phyloP scores from a whole-genome alignment of 1,140 invertebrate genomes.

The Goniozus legneri region DNA sequence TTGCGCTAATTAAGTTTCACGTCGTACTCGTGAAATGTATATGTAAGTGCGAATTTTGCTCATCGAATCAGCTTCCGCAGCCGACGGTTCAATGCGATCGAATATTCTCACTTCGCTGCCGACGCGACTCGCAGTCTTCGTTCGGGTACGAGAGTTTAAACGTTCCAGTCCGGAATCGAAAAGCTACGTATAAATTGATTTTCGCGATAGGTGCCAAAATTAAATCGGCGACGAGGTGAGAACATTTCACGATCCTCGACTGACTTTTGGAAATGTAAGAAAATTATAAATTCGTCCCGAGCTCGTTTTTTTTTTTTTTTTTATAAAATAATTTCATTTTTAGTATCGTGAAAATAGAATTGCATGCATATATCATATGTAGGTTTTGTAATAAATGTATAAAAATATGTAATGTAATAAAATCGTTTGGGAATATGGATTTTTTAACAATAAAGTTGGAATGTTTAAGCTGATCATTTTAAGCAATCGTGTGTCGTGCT shows the following conservation, averaged over 20 bases:
- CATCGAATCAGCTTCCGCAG: constrained; percentile 38
- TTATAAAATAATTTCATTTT: background rate
- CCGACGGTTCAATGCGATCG: constrained; percentile 37
- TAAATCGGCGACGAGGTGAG: constrained; percentile 22
- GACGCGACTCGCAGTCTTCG: constrained; percentile 30
- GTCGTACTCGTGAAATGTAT: too few species aligned
- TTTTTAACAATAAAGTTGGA: constrained; percentile 25
- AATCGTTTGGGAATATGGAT: constrained; percentile 12
- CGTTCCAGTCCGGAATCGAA: background rate
- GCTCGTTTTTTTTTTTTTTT: constrained; percentile 6
- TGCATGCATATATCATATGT: constrained; percentile 25
- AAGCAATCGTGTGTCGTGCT: constrained; percentile 24
- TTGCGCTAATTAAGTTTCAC: too few species aligned
- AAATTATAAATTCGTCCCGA: constrained; percentile 20
- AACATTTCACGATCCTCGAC: constrained; percentile 14
- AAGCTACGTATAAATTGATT: background rate
- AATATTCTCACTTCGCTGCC: constrained; percentile 43
- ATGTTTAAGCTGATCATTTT: constrained; percentile 32
- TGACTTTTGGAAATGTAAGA: constrained; percentile 4
- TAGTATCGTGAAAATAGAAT: constrained; percentile 25
- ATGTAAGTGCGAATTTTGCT: constrained; percentile 25
- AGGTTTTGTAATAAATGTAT: constrained; percentile 13
- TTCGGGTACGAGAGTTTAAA: background rate
- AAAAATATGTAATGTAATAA: constrained; percentile 12
- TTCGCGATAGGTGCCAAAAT: constrained; percentile 22